Evolutionary conservation across 2,797 vertebrate genomes (phyloP).

Genomic region (Atherinosoma microstoma): DNA sequence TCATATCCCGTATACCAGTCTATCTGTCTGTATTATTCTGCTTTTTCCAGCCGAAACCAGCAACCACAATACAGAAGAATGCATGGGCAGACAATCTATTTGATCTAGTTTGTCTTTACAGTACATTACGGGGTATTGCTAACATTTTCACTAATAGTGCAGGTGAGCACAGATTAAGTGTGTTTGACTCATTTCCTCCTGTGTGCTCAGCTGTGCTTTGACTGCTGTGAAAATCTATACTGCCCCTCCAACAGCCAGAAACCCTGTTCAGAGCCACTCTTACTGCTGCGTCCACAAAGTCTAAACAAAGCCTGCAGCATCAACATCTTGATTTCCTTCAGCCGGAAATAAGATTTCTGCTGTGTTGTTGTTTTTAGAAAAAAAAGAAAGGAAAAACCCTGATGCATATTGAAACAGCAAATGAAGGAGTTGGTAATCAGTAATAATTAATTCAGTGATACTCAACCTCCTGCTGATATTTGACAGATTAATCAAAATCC

Average conservation of each 20-base stretch:
- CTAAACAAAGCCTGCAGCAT: conserved; percentile 17
- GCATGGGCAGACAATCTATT: neutral
- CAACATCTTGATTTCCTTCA: conserved; percentile 11
- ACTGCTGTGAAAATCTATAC: conserved; percentile 43
- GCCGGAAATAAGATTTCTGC: conserved; percentile 16
- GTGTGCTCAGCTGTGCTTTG: conserved; percentile 52
- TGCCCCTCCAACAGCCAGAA: conserved; percentile 23
- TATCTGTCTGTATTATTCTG: neutral
- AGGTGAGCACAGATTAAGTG: conserved; percentile 22
- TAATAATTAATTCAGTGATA: conserved; percentile 4
- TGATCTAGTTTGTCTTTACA: neutral
- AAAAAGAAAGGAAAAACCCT: too few relatives aligned
- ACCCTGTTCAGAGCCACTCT: conserved; percentile 10
- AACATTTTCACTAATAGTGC: neutral
- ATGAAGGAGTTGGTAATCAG: conserved; percentile 7
- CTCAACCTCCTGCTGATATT: conserved; percentile 23
- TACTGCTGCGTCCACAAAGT: conserved; percentile 17
- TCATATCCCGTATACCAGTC: neutral
- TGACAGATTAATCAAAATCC: neutral
- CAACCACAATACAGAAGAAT: neutral
- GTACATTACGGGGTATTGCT: too few relatives aligned
- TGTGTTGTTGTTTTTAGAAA: neutral
- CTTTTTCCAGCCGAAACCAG: neutral
- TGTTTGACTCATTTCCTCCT: conserved; percentile 48
- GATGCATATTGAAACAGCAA: conserved; percentile 19